These are phyloP conservation scores for Oxyruncus cristatus DNA, from an alignment of 2,113 vertebrate genomes.

Conservation along the genomic window DNA sequence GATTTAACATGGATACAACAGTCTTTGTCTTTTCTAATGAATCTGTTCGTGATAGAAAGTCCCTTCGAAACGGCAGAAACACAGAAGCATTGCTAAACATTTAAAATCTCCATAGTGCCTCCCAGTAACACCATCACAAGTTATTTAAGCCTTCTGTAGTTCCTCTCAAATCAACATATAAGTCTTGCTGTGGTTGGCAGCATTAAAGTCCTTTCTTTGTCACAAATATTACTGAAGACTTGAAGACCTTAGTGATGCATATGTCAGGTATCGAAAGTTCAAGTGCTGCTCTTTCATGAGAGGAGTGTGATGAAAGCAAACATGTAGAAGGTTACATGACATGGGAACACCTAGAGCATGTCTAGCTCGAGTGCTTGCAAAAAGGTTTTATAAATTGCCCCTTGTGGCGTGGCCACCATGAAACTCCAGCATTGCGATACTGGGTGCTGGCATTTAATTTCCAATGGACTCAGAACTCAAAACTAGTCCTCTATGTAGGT, in stretches of 20 bases:
- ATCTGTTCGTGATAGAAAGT: background rate
- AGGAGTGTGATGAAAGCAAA: background rate
- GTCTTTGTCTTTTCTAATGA: background rate
- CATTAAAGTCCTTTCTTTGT: background rate
- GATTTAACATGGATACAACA: background rate
- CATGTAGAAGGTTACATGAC: background rate
- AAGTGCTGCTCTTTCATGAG: background rate
- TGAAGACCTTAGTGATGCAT: background rate
- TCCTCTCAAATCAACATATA: background rate
- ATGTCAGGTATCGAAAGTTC: background rate
- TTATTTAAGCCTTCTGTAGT: background rate
- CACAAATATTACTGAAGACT: background rate
- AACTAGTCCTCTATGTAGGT: background rate
- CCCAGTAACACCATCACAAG: background rate
- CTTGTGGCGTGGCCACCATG: background rate
- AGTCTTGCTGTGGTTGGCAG: background rate
- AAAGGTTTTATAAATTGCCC: background rate
- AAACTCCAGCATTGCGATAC: background rate
- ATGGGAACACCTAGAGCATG: background rate
- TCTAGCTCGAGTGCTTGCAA: background rate
- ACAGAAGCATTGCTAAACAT: background rate
- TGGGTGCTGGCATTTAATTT: background rate
- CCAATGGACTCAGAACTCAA: background rate
- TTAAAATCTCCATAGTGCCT: background rate
- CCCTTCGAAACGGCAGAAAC: background rate